Base-by-base conservation (phyloP, 2,888 invertebrate genomes). In the Trilocha varians region DNA sequence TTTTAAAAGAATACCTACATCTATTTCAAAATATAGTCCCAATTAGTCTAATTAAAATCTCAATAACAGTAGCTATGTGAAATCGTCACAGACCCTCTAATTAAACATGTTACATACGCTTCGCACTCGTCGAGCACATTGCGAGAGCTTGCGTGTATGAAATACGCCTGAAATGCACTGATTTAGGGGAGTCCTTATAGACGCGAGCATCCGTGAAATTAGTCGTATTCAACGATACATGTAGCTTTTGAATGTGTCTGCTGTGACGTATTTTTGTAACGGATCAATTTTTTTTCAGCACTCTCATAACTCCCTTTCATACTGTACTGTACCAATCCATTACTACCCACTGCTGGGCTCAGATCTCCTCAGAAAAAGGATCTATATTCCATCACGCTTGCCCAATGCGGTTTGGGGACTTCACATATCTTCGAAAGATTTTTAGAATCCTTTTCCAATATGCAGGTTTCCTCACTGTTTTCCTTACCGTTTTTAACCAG, bases 201-300 rank as follows among this genome's bases (percentile, higher is more conserved):
- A 45, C 41, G 56, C 61, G 51, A 57, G 59, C 59, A 49, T 50
- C 61, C 65, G 62, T 70, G 58, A 70, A 74, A 72, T 74, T 71
- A 67, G 57, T 54, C 52, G 52, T 54, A 52, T 49, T 38, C 32
- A 3, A 4, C 25, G 2, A 25, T 25, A 11, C 6, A 25, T 6
- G 25, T 3, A 25, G 5, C 25, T 25, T 25, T 9, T 25, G 25
- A 11, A 25, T n/a, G n/a, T n/a, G n/a, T n/a, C n/a, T n/a, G n/a
- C n/a, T n/a, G n/a, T n/a, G n/a, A n/a, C n/a, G n/a, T n/a, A n/a
- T n/a, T n/a, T n/a, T n/a, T n/a, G n/a, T n/a, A n/a, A n/a, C n/a
- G n/a, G n/a, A n/a, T n/a, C n/a, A n/a, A n/a, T n/a, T n/a, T n/a
- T n/a, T n/a, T n/a, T n/a, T n/a, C n/a, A n/a, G n/a, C n/a, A n/a